Base-by-base conservation (phyloP, 2,113 vertebrate genomes). In the Leptobrachium leishanense region DNA sequence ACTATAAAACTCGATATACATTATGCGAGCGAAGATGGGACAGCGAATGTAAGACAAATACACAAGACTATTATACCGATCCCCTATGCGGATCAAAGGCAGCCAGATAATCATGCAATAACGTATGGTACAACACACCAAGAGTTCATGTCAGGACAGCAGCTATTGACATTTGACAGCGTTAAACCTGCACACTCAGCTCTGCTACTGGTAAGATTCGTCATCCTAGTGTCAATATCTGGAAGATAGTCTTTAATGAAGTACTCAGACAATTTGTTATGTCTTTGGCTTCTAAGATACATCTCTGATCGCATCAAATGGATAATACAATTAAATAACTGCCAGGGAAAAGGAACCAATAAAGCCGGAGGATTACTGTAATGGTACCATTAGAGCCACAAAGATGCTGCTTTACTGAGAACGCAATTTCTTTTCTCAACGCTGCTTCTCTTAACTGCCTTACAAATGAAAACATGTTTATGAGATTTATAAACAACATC, bases 321-420 rank as follows among this genome's bases (percentile, higher is more conserved):
- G 41, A 77, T 77, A 70, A 77, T 62, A 70, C 67, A 77, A 77
- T 77, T 69, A 70, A 77, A 70, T 77, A 77, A 77, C 53, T 50
- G 66, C 65, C 68, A 76, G 65, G 13, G 57, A 76, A 76, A 76
- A 57, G 64, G 50, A 68, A 68, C 65, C 65, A 55, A 68, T 76
- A 67, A 76, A 77, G 65, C 54, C 44, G 41, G 53, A 46, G 59
- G 66, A 77, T 59, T 44, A 68, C 53, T 44, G 41, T 76, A 76
- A 77, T 68, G 66, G 66, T 69, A 15, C 59, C 75, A 77, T 68
- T 77, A 77, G 53, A 59, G 75, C 53, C 53, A 76, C 66, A 67
- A 68, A 55, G 40, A 76, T 4, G 13, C 39, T 68, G 64, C 65
- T 57, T 57, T 53, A 68, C 50, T 68, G 46, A 76, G 42, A 59